phyloP scores from a whole-genome alignment of 2,888 invertebrate species.

The Leucania comma region DNA sequence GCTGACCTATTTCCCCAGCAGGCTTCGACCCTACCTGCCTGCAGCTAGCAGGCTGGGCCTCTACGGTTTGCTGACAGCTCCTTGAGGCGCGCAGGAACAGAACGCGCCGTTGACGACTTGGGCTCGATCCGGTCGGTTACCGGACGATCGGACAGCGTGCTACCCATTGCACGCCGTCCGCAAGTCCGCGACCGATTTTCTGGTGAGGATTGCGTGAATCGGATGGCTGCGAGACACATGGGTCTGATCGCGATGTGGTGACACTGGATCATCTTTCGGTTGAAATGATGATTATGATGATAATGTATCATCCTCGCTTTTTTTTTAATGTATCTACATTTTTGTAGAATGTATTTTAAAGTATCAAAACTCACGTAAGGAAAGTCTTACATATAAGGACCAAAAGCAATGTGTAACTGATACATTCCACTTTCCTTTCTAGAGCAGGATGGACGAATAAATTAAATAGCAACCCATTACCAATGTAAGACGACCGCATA shows the following conservation, averaged over 20 bases:
- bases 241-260: not conserved
- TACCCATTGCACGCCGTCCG: too few relatives aligned
- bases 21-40: too few relatives aligned
- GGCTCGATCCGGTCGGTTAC: too few relatives aligned
- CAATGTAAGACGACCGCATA: slow-evolving; percentile 23
- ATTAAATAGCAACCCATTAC: slow-evolving; percentile 24
- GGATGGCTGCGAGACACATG: not conserved
- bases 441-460: slow-evolving; percentile 32
- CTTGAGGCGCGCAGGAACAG: too few relatives aligned
- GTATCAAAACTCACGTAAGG: slow-evolving; percentile 14
- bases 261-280: not conserved
- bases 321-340: not conserved
- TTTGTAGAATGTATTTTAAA: not conserved
- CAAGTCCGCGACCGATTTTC: too few relatives aligned
- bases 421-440: slow-evolving; percentile 35
- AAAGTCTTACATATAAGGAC: slow-evolving; percentile 23
- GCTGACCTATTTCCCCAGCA: too few relatives aligned
- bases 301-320: not conserved
- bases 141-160: too few relatives aligned
- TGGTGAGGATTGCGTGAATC: too few relatives aligned
- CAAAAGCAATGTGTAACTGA: slow-evolving; percentile 31
- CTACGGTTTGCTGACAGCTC: too few relatives aligned
- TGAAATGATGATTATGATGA: not conserved
- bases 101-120: too few relatives aligned
- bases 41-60: too few relatives aligned